These are phyloP conservation scores for Colossoma macropomum DNA, from an alignment of 2,113 vertebrate species.

Conservation along the genomic window DNA sequence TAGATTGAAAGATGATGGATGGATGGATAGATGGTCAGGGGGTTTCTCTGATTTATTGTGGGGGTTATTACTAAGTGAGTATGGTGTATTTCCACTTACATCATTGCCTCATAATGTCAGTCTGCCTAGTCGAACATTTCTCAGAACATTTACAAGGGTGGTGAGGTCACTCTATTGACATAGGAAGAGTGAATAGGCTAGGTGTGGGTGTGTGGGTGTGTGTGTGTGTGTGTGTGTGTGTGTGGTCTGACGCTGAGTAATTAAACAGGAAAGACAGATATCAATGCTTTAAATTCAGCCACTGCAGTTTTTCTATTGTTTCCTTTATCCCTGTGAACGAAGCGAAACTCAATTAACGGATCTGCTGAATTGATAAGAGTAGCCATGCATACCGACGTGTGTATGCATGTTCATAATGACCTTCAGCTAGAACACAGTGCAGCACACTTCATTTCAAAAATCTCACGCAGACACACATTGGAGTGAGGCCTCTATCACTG, in stretches of 20 bases:
- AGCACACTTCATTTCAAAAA: background rate
- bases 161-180: constrained; percentile 46
- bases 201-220: no score
- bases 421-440: constrained; percentile 13
- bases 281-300: background rate
- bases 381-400: constrained; percentile 3
- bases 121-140: constrained; percentile 19
- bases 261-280: background rate
- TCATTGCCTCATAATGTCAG: constrained; percentile 48
- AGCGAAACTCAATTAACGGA: no score
- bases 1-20: no score
- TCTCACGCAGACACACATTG: constrained; percentile 1
- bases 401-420: constrained; percentile 36
- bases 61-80: constrained; percentile 29
- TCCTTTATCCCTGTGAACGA: no score
- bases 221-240: background rate
- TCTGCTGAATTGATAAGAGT: no score
- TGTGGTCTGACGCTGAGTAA: background rate
- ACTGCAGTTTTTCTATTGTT: no score
- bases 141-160: constrained; percentile 29
- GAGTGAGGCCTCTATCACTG: background rate
- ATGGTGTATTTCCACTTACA: constrained; percentile 37
- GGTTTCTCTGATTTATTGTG: constrained; percentile 15
- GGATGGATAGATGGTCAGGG: no score
- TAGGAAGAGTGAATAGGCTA: constrained; percentile 15